Evolutionary conservation across 2,797 vertebrate genomes (phyloP).

Genomic region (Petrocephalus sullivani): DNA sequence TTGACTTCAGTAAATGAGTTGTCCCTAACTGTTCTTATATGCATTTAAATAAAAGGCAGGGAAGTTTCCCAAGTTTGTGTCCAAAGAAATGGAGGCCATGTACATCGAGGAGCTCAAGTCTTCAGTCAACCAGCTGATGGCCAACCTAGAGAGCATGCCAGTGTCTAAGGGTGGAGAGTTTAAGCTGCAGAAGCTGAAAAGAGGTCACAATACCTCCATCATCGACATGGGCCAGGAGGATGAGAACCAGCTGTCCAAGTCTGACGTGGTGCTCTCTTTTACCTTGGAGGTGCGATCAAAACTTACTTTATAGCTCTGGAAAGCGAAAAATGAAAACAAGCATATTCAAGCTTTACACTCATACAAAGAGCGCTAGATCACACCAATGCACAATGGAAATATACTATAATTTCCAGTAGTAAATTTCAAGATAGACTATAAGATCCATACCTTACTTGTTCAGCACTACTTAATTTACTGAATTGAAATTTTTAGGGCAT

Average conservation of each 20-base stretch:
- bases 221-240: constrained; percentile 99
- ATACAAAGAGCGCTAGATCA: neutral
- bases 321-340: neutral
- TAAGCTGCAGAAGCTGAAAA: constrained; percentile 95
- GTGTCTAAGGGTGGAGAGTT: constrained; percentile 98
- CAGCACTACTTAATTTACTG: neutral
- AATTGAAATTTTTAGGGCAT: neutral
- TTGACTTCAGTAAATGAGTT: neutral
- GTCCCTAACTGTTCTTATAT: constrained; percentile 1
- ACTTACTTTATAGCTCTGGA: neutral
- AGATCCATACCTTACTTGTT: neutral
- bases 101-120: constrained; percentile 94
- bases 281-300: constrained; percentile 80
- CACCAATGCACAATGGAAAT: neutral
- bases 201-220: constrained; percentile 94
- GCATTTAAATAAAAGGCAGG: constrained; percentile 66
- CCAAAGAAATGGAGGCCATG: constrained; percentile 97
- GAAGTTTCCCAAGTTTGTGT: constrained; percentile 87
- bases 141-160: constrained; percentile 97
- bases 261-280: constrained; percentile 91
- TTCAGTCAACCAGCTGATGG: constrained; percentile 95
- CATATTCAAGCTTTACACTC: neutral
- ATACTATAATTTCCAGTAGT: neutral
- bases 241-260: constrained; percentile 95
- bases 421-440: neutral